Conservation (phyloP, 2,797 vertebrate species). For the Pipistrellus pipistrellus region DNA sequence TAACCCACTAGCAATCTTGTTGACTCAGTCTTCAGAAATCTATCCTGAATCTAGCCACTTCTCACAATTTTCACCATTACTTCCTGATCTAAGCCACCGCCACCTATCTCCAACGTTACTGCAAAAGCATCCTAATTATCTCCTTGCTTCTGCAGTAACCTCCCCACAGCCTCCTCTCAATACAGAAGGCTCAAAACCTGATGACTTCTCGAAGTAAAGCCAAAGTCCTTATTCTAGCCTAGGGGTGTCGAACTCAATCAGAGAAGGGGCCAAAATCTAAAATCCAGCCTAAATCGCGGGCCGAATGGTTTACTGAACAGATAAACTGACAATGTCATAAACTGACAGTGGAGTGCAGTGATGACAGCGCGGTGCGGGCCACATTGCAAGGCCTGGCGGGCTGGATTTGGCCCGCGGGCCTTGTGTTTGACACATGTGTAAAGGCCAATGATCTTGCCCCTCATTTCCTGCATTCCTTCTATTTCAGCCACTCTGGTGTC, state of each 20-base stretch:
- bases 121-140: neutral
- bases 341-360: too few relatives aligned
- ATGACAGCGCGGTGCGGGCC: too few relatives aligned
- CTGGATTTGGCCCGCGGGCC: too few relatives aligned
- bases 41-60: neutral
- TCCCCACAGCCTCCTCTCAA: neutral
- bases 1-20: neutral
- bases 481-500: slow-evolving; percentile 31
- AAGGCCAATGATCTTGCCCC: neutral
- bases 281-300: too few relatives aligned
- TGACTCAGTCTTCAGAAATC: slow-evolving; percentile 26
- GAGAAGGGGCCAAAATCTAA: too few relatives aligned
- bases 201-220: neutral
- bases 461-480: neutral
- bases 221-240: neutral
- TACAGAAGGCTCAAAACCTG: neutral
- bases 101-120: neutral
- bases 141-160: neutral
- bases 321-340: too few relatives aligned
- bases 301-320: too few relatives aligned
- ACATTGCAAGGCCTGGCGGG: too few relatives aligned
- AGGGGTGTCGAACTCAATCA: too few relatives aligned
- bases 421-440: too few relatives aligned
- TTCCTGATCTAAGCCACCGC: neutral
- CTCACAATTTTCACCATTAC: neutral